Base-by-base conservation (phyloP, 2,888 invertebrate genomes). In the Monoplex corrugatus region DNA sequence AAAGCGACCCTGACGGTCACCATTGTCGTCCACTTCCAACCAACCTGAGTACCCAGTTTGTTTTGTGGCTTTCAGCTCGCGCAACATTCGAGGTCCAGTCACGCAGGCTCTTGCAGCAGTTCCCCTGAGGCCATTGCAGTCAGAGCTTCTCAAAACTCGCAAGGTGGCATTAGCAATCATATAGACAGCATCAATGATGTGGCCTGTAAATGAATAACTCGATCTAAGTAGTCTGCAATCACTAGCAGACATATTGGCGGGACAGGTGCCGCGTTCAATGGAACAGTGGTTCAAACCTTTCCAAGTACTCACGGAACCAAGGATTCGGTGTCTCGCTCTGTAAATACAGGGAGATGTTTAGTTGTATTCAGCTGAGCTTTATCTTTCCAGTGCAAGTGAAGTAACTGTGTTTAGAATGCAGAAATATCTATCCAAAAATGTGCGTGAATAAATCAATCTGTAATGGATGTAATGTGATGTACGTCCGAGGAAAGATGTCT, bases 231-330 rank as follows among this genome's bases (percentile, higher is more conserved):
- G 28, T 13, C 13, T 57, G 5, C 3, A 45, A 35, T 40, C 63
- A 63, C 0, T 32, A 2, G 35, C 32, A 0, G 85, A 80, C 32
- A 88, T 78, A 28, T 82, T 84, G 13, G 35, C 13, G 13, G 44
- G 32, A 38, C 90, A 90, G 1, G 89, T 89, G 6, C 83, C 87
- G 0, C 84, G 40, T n/a, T 86, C 84, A 89, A 93, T 91, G n/a
- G 91, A 90, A 80, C 94, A 94, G 40, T 91, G 87, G 83, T 93
- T 94, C 83, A 91, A 72, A n/a, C 90, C 89, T 80, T 92, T 91
- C 95, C 95, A 95, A 95, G 92, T 93, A 93, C 43, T 93, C 92
- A 23, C 86, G 72, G 38, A 95, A 93, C 94, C 94, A 95, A 0
- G 94, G 94, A 89, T 95, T 94, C 3, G 57, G 43, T 1, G 80